A percentile compares a stretch with the other conserved stretches of the same genome.
Conservation (phyloP, 2,113 vertebrate species). For the Salvator merianae region DNA sequence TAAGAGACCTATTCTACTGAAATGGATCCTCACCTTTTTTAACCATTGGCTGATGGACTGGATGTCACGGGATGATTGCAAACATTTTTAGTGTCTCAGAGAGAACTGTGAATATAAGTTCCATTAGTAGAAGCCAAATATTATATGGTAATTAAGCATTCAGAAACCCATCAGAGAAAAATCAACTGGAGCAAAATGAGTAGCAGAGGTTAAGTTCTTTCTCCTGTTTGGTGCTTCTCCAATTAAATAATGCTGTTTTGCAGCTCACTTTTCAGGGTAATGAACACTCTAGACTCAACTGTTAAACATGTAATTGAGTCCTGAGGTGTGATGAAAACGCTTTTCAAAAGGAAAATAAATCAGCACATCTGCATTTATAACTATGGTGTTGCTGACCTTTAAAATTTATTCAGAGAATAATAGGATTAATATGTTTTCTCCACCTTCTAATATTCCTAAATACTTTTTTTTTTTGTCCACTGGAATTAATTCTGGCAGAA, state of each 20-base stretch:
- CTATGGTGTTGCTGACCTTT: neutral
- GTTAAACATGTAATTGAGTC: too few species aligned
- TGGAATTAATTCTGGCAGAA: neutral
- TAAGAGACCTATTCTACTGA: neutral
- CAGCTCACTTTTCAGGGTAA: neutral
- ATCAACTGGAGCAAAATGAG: neutral
- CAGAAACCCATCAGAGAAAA: neutral
- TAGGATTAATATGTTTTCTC: neutral
- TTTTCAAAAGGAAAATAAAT: neutral
- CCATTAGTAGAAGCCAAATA: neutral
- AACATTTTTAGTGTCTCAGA: neutral
- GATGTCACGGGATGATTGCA: neutral
- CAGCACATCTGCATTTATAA: neutral
- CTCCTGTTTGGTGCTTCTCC: neutral
- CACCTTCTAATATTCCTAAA: conserved; percentile 13
- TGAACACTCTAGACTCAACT: too few species aligned
- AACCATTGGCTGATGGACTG: neutral
- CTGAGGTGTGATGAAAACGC: neutral
- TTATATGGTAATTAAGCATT: neutral
- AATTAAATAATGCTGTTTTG: neutral
- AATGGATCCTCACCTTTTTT: neutral
- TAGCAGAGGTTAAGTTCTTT: neutral
- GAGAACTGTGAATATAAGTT: too few species aligned
- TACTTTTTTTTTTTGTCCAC: neutral
- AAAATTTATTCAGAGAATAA: neutral